Evolutionary conservation across 2,888 invertebrate species (phyloP).

Genomic region (Chesias legatella): DNA sequence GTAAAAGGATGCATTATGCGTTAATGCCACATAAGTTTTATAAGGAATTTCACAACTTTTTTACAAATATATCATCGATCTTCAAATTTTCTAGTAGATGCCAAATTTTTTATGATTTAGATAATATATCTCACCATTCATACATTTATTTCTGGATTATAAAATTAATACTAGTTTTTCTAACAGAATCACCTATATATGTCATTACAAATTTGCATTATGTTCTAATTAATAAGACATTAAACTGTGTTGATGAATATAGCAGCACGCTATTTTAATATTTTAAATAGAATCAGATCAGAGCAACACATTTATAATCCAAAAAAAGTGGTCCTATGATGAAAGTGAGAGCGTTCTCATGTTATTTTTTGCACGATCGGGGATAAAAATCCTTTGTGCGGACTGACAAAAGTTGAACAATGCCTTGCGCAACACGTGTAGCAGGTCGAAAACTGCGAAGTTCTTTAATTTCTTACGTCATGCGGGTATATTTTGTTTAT

Average conservation of each 20-base stretch:
- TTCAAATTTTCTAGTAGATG: no score
- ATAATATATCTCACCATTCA: no score
- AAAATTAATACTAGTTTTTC: no score
- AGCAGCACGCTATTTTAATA: no score
- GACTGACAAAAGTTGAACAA: conserved; percentile 47
- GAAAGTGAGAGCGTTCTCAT: conserved; percentile 71
- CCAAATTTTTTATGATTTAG: no score
- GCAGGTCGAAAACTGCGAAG: conserved; percentile 36
- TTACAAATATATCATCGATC: not conserved
- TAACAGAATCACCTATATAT: no score
- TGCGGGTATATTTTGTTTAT: conserved; percentile 8
- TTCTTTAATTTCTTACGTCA: conserved; percentile 16
- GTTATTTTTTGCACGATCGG: conserved; percentile 45
- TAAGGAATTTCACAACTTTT: conserved; percentile 14
- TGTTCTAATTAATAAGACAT: no score
- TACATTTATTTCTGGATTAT: no score
- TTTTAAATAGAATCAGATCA: not conserved
- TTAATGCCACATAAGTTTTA: conserved; percentile 16
- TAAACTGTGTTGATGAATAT: no score
- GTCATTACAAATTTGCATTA: no score
- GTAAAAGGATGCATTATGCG: conserved; percentile 57
- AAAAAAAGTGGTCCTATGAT: conserved; percentile 27
- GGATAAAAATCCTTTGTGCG: conserved; percentile 44
- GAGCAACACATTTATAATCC: conserved; percentile 5
- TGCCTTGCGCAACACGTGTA: conserved; percentile 58